Conservation (phyloP, 1,140 invertebrate species). For the Philopotamus ludificatus region DNA sequence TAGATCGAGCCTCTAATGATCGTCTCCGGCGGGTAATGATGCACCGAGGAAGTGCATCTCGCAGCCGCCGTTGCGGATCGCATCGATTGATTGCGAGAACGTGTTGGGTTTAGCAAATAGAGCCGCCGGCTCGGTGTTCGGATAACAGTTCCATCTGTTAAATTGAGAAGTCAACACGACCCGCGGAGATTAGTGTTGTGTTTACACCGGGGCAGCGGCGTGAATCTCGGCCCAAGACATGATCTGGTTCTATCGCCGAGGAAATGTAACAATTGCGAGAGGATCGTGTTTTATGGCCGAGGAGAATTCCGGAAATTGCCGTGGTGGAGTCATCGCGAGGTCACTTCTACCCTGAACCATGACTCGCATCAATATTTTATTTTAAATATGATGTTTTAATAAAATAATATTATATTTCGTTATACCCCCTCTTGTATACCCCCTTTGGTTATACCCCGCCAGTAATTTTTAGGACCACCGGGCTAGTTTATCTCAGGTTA, state of each 20-base stretch:
- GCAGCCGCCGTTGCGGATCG: slow-evolving; percentile 6
- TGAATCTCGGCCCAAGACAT: too few relatives aligned
- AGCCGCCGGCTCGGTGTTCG: neutral
- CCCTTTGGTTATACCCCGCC: neutral
- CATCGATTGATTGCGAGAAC: slow-evolving; percentile 16
- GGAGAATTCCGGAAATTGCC: too few relatives aligned
- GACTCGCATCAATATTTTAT: neutral
- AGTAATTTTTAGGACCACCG: too few relatives aligned
- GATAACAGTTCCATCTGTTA: too few relatives aligned
- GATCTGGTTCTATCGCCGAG: too few relatives aligned
- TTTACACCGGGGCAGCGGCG: too few relatives aligned
- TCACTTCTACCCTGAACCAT: neutral
- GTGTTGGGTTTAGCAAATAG: slow-evolving; percentile 5
- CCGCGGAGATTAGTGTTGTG: too few relatives aligned
- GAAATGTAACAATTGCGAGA: too few relatives aligned
- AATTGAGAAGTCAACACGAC: too few relatives aligned
- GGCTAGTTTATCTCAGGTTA: too few relatives aligned
- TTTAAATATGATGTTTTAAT: neutral
- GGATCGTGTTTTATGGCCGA: too few relatives aligned
- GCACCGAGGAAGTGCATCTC: neutral
- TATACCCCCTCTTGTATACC: neutral
- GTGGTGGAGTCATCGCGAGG: too few relatives aligned
- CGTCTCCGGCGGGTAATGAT: neutral
- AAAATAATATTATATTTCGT: neutral
- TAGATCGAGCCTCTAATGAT: neutral